phyloP scores from a whole-genome alignment of 1,140 invertebrate species.

The Plutomurus gul region DNA sequence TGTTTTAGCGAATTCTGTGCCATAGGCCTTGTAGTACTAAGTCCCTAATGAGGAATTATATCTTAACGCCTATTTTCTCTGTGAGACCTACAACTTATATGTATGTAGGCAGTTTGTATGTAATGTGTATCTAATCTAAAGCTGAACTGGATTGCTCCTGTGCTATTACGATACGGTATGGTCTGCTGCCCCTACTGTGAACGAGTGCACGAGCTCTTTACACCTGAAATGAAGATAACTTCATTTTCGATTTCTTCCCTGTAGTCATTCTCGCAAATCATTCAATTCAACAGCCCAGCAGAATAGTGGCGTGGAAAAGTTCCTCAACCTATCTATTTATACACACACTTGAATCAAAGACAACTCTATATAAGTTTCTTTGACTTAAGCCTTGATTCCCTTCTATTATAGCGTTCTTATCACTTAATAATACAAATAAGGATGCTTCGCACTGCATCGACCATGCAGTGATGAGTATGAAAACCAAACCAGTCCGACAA shows the following conservation, averaged over 20 bases:
- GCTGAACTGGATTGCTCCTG: not conserved
- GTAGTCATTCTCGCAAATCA: not conserved
- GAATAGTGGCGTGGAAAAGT: too few relatives aligned
- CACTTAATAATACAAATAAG: constrained; percentile 2
- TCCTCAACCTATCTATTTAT: too few relatives aligned
- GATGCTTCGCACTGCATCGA: not conserved
- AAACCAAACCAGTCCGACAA: not conserved
- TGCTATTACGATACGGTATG: not conserved
- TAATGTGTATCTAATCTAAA: not conserved
- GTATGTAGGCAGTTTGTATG: not conserved
- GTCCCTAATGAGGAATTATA: not conserved
- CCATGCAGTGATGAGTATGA: constrained; percentile 1
- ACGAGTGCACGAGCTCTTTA: not conserved
- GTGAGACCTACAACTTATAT: too few relatives aligned
- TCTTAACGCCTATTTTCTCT: too few relatives aligned
- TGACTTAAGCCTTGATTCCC: not conserved
- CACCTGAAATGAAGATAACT: constrained; percentile 16
- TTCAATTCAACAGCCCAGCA: too few relatives aligned
- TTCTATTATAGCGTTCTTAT: not conserved
- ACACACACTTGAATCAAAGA: not conserved
- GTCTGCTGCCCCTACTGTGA: too few relatives aligned
- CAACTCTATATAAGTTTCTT: not conserved
- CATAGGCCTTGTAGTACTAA: not conserved
- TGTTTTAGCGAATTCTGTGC: constrained; percentile 20
- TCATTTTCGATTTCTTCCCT: constrained; percentile 21